Conservation (phyloP, 2,113 vertebrate species). For the Pangasianodon hypophthalmus region DNA sequence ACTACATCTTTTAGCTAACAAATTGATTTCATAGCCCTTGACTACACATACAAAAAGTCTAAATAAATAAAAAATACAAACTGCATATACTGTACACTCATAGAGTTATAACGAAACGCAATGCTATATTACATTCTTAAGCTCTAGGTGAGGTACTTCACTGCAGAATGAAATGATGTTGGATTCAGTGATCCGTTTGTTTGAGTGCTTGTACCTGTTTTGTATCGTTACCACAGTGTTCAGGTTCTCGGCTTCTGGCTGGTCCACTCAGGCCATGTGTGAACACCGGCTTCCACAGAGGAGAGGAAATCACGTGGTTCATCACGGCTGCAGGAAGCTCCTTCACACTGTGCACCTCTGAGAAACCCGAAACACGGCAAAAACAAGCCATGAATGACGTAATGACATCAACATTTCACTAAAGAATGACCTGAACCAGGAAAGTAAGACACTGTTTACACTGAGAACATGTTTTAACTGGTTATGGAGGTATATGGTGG, state of each 20-base stretch:
- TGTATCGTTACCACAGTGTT: not conserved
- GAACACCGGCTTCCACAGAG: slow-evolving; percentile 93
- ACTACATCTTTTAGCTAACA: no score
- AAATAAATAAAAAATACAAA: no score
- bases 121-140: not conserved
- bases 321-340: slow-evolving; percentile 82
- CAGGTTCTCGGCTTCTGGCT: not conserved
- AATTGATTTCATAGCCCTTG: no score
- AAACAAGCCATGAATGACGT: not conserved
- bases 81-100: no score
- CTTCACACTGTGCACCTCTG: slow-evolving; percentile 79
- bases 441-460: not conserved
- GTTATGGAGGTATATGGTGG: not conserved
- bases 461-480: not conserved
- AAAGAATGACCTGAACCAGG: not conserved
- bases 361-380: slow-evolving; percentile 32
- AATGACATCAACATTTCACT: no score
- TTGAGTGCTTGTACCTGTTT: slow-evolving; percentile 48
- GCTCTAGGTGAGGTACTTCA: no score
- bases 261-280: slow-evolving; percentile 81
- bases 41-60: no score
- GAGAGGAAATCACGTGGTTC: slow-evolving; percentile 83
- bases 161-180: not conserved
- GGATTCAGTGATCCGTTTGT: not conserved
- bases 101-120: no score